A percentile compares a stretch with the other conserved stretches of the same genome.
Evolutionary conservation across 1,140 invertebrate species (phyloP).

Genomic region (honey bee (Apis mellifera)): Amel_HAv3.1 CM009931.2:9468501-9469000

Average conservation of each 20-base stretch:
- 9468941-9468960: background rate
- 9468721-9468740: conserved; percentile 4
- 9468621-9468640: too few relatives aligned
- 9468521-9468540: too few relatives aligned
- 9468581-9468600: too few relatives aligned
- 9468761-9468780: conserved; percentile 60
- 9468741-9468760: conserved; percentile 12
- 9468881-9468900: background rate
- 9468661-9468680: too few relatives aligned
- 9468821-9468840: conserved; percentile 22
- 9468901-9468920: background rate
- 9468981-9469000: background rate
- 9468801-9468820: conserved; percentile 42
- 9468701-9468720: background rate
- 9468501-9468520: too few relatives aligned
- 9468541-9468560: too few relatives aligned
- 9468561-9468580: too few relatives aligned
- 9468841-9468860: background rate
- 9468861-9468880: background rate
- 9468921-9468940: background rate
- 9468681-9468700: background rate
- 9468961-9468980: background rate
- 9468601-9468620: too few relatives aligned
- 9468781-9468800: conserved; percentile 52
- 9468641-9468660: too few relatives aligned